Evolutionary conservation across 2,888 invertebrate genomes (phyloP), one percentile per base, ranked within the genome.

Genomic region (Eucriotettix oculatus): DNA sequence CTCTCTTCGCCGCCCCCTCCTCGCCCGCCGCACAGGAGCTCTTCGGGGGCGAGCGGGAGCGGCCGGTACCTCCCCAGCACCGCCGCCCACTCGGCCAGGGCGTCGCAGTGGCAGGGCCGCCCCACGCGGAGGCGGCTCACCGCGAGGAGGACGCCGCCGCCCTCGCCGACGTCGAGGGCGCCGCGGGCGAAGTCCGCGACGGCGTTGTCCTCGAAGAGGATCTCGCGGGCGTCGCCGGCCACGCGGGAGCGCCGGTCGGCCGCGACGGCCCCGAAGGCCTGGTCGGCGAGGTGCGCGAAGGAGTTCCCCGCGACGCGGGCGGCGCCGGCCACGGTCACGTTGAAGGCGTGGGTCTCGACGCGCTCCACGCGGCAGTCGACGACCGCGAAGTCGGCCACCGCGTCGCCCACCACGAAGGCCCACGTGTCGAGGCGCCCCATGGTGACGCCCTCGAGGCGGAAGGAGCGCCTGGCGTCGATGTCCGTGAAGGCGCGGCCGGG

Each of bases 371-470:
- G 69, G 66, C 81, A 83, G 70, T 79, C 80, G 62, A 78, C 77
- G 67, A 87, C 77, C 63, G 79, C 76, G 62, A 86, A 80, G 66
- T 64, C 84, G 81, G 64, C 82, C 80, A 68, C 90, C 78, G 66
- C 78, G 75, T 65, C 90, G 80, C 61, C 80, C 76, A 67, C 84
- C 77, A 58, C 77, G 78, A 52, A 90, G 83, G 67, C 84, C 84
- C 57, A 90, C 75, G 67, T 90, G 86, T 85, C 69, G 89, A 79
- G 61, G 83, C 80, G 63, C 86, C 78, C 66, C 87, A 87, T 9
- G 87, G 86, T 62, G 88, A 71, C 58, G 74, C 69, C 1, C 75
- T 76, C 42, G 75, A 73, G 56, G 87, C 79, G 29, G 11, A 53
- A 54, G 11, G 40, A 52, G 12, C 42, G 48, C 16, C 58, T 60